Base-by-base conservation (phyloP, 2,797 vertebrate species). In the Phoebastria nigripes region DNA sequence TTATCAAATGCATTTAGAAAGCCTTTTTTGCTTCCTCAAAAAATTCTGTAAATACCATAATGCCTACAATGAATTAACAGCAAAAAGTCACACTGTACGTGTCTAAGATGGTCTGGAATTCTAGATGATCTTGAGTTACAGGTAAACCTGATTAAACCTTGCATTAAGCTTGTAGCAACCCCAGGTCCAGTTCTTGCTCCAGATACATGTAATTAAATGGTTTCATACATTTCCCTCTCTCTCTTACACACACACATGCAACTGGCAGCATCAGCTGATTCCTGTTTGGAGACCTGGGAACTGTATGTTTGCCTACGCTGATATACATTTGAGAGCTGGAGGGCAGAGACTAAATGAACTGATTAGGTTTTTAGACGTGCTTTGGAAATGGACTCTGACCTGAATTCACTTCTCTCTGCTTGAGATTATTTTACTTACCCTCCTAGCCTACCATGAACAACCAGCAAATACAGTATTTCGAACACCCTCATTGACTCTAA, bases 341-440 rank as follows among this genome's bases (percentile, higher is more conserved):
- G 79, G 61, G 95, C 56, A 87, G 59, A 87, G 63, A 82, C 63
- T 81, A 67, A 87, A 89, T 21, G 61, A 93, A 71, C 87, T 86
- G 82, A 88, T 92, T 58, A 78, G 52, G 29, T 78, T 92, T 94
- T 90, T 21, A 91, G 42, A 87, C 89, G 56, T 69, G 76, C 87
- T 39, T 91, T 90, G 70, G 67, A 96, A 93, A 91, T 74, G 82
- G 81, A 85, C 74, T 93, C 71, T 87, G 67, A 73, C 78, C 87
- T 78, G 61, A 95, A 84, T 87, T 86, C 35, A 65, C 29, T 82
- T 82, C 78, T 66, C 33, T 69, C 54, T 94, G 26, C 49, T 81
- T 47, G 41, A 83, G 78, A 80, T 90, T 87, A 87, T 93, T 95
- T 95, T 90, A 67, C 65, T 63, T 49, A 56, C 19, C 20, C 37